Evolutionary conservation across 2,113 vertebrate species (phyloP).

Genomic region (Sinocyclocheilus maitianheensis): DNA sequence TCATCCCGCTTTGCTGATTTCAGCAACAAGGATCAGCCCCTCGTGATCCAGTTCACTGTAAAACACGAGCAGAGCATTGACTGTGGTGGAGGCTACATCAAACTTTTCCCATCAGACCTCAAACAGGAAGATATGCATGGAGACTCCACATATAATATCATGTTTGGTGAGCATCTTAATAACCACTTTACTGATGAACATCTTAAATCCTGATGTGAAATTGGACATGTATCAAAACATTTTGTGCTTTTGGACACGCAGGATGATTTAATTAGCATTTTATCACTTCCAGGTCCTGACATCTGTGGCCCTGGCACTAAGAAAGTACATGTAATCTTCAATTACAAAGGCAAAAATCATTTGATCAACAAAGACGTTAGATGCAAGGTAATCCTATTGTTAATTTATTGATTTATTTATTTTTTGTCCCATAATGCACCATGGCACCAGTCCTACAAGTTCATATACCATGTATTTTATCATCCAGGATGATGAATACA

Average conservation of each 20-base stretch:
- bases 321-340: slow-evolving; percentile 85
- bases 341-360: slow-evolving; percentile 85
- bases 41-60: slow-evolving; percentile 80
- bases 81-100: slow-evolving; percentile 80
- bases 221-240: too few species aligned
- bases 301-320: slow-evolving; percentile 88
- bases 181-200: neutral
- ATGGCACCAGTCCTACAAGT: neutral
- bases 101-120: slow-evolving; percentile 80
- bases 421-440: neutral
- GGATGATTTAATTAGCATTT: neutral
- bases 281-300: slow-evolving; percentile 78
- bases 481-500: slow-evolving; percentile 82
- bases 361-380: slow-evolving; percentile 84
- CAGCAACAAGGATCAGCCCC: slow-evolving; percentile 77
- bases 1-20: slow-evolving; percentile 79
- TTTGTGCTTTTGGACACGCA: neutral
- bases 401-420: neutral
- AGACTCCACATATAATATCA: slow-evolving; percentile 81
- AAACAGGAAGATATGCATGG: slow-evolving; percentile 79
- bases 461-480: neutral
- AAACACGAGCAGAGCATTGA: slow-evolving; percentile 84
- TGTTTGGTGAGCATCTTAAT: slow-evolving; percentile 75
- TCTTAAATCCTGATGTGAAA: neutral
- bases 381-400: slow-evolving; percentile 75